phyloP scores from a whole-genome alignment of 2,797 vertebrate species.

The Enteromius trimaculatus region DNA sequence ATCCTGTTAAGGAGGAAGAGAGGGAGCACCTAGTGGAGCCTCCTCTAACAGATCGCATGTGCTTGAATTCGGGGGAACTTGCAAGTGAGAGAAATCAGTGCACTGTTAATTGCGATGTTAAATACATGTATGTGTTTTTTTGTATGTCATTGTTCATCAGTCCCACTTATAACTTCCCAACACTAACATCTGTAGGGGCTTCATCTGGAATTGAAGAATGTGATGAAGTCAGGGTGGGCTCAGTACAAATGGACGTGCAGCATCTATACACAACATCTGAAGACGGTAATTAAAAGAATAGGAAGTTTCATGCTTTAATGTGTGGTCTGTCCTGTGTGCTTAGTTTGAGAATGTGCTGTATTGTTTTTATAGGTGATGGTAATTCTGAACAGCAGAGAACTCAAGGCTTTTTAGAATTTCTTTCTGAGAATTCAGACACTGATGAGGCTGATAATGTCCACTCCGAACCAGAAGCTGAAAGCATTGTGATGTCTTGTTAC shows the following conservation, averaged over 20 bases:
- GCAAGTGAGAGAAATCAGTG: constrained; percentile 14
- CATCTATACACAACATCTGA: constrained; percentile 61
- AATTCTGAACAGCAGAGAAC: constrained; percentile 66
- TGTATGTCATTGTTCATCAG: background rate
- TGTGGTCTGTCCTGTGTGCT: background rate
- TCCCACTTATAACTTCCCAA: background rate
- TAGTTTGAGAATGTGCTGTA: constrained; percentile 14
- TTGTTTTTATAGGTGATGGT: constrained; percentile 52
- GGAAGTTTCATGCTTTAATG: background rate
- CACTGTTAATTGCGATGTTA: background rate
- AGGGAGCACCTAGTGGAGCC: constrained; percentile 72
- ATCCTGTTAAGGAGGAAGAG: constrained; percentile 81
- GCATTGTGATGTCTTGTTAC: constrained; percentile 71
- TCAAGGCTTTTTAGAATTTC: constrained; percentile 71
- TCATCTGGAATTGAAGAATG: constrained; percentile 58
- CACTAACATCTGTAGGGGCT: constrained; percentile 13
- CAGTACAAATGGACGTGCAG: constrained; percentile 59
- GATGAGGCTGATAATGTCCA: constrained; percentile 66
- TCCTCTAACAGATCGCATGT: constrained; percentile 53
- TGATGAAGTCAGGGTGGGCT: constrained; percentile 61
- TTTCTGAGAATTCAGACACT: constrained; percentile 74
- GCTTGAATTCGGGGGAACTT: constrained; percentile 41
- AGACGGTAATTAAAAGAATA: constrained; percentile 67
- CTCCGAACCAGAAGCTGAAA: constrained; percentile 73
- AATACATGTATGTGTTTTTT: constrained; percentile 7